Percentiles rank a stretch among this genome's conserved stretches.
These are phyloP conservation scores for Yoshiicerus persimilis DNA, from an alignment of 1,140 invertebrate species.

Conservation along the genomic window DNA sequence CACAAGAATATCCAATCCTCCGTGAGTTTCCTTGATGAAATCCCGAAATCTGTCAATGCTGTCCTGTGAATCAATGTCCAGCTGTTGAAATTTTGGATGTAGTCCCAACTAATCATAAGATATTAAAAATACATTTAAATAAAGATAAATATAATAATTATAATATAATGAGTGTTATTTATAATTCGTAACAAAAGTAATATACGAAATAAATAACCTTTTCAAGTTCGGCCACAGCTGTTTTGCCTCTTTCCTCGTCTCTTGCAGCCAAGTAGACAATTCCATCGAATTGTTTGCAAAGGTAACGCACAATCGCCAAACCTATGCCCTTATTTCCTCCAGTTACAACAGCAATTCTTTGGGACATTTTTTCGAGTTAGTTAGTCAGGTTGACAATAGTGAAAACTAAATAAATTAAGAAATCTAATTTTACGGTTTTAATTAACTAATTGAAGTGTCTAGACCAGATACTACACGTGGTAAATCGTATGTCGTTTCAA, in stretches of 20 bases:
- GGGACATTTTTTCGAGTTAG: background rate
- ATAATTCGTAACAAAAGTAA: too few relatives aligned
- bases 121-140: too few relatives aligned
- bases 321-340: background rate
- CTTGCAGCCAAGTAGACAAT: constrained; percentile 66
- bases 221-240: constrained; percentile 62
- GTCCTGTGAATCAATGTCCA: constrained; percentile 65
- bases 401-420: too few relatives aligned
- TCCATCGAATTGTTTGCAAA: constrained; percentile 59
- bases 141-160: too few relatives aligned
- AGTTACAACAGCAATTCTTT: background rate
- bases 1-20: constrained; percentile 75
- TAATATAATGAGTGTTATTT: too few relatives aligned
- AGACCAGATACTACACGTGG: too few relatives aligned
- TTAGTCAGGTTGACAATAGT: too few relatives aligned
- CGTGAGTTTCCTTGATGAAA: constrained; percentile 66
- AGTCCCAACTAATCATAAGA: constrained; percentile 54
- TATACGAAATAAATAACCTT: constrained; percentile 50
- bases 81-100: constrained; percentile 63
- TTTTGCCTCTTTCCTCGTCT: constrained; percentile 59
- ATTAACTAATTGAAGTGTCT: too few relatives aligned
- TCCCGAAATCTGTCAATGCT: constrained; percentile 64
- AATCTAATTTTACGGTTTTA: too few relatives aligned
- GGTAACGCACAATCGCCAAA: background rate
- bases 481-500: too few relatives aligned